Base-by-base conservation (phyloP, 2,113 vertebrate species). In the Gymnogyps californianus region DNA sequence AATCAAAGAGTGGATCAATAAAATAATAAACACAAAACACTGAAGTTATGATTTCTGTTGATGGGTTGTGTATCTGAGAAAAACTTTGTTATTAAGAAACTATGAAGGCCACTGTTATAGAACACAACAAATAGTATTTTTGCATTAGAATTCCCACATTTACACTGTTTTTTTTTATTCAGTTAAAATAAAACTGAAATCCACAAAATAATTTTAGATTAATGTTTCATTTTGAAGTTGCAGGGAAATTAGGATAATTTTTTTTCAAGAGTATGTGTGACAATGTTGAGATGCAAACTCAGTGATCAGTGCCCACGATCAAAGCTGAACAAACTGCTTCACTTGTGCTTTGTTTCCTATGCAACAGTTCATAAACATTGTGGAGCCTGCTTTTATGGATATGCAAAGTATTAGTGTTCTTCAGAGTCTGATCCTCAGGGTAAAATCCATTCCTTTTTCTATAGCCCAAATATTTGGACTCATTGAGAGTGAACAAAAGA, bases 11-110 rank as follows among this genome's bases (percentile, higher is more conserved):
- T 74, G 40, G 72, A 92, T 98, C 82, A 38, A 93, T 97, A 81
- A 76, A 98, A 93, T 97, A 96, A 97, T 96, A 95, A 97, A 92
- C 91, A 93, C 51, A 84, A 85, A 96, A 58, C 74, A 82, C 89
- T 91, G 59, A 93, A 90, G 66, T 94, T 90, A 84, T 57, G 47
- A 90, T 94, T 94, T 92, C 42, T 97, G 90, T 92, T 93, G 93
- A 95, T 89, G 61, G 83, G 97, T 87, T 94, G 62, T 89, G 65
- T n/a, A 80, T 93, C 87, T 96, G 65, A 89, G 78, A 42, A 52
- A 94, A 96, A 93, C 61, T 87, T 94, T 70, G 44, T 94, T 97
- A 91, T 90, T 91, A 62, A 94, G 93, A 91, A 94, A 75, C 71
- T 71, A 36, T 51, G 62, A 88, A 83, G 28, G 36, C 57, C 61